Conservation (phyloP, 1,140 invertebrate genomes). For the Holotrichia oblita region DNA sequence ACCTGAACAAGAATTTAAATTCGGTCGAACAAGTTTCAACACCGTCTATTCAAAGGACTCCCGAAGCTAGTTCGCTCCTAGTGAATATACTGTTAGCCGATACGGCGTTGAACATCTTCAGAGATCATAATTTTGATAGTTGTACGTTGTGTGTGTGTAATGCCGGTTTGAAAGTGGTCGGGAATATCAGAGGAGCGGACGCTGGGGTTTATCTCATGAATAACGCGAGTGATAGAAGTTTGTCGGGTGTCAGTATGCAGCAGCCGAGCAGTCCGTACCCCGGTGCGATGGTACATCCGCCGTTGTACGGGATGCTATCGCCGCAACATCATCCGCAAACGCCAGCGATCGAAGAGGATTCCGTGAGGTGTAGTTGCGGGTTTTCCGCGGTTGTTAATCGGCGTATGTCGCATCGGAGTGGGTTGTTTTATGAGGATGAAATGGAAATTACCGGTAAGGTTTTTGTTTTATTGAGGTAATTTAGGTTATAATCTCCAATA, state of each 20-base stretch:
- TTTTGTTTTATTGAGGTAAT: not conserved
- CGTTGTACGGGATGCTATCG: constrained; percentile 55
- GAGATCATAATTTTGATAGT: constrained; percentile 98
- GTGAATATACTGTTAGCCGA: constrained; percentile 89
- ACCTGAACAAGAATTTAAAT: constrained; percentile 80
- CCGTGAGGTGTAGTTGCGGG: constrained; percentile 90
- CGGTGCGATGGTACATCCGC: constrained; percentile 51
- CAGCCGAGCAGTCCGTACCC: constrained; percentile 51
- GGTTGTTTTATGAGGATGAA: constrained; percentile 97
- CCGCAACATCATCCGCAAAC: constrained; percentile 59
- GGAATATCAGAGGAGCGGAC: constrained; percentile 89
- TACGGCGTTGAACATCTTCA: constrained; percentile 82
- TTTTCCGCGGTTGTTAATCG: constrained; percentile 96
- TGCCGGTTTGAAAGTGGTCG: constrained; percentile 69
- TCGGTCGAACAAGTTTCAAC: constrained; percentile 72
- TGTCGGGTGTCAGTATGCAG: constrained; percentile 47
- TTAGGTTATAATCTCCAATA: not conserved
- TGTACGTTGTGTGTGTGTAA: constrained; percentile 98
- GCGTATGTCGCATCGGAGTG: constrained; percentile 85
- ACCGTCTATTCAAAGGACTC: constrained; percentile 64
- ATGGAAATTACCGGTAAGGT: constrained; percentile 87
- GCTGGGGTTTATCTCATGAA: constrained; percentile 83
- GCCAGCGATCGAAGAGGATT: constrained; percentile 77
- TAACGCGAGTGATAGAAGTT: constrained; percentile 56
- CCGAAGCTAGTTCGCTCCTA: constrained; percentile 85